Evolutionary conservation across 2,113 vertebrate species (phyloP).

Genomic region (Triplophysa tibetana): DNA sequence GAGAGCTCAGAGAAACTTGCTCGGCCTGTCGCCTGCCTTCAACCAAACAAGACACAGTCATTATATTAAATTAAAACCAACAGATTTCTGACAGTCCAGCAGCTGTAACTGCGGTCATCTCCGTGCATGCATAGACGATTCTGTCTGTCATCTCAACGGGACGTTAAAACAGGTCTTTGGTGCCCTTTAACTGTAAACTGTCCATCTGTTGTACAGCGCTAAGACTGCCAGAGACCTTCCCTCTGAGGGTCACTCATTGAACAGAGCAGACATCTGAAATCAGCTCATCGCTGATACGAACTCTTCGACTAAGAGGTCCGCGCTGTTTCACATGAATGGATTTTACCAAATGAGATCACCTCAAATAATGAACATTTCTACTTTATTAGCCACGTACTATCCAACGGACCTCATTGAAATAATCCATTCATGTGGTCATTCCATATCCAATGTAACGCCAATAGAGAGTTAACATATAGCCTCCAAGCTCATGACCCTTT

Average conservation of each 20-base stretch:
- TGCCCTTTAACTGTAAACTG: slow-evolving; percentile 54
- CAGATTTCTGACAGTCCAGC: slow-evolving; percentile 28
- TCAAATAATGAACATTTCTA: slow-evolving; percentile 16
- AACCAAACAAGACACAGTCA: neutral
- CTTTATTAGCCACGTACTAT: slow-evolving; percentile 15
- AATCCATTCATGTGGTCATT: slow-evolving; percentile 31
- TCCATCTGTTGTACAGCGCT: slow-evolving; percentile 52
- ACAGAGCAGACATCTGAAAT: slow-evolving; percentile 44
- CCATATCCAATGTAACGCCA: slow-evolving; percentile 33
- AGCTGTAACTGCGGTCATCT: slow-evolving; percentile 34
- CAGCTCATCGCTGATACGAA: slow-evolving; percentile 38
- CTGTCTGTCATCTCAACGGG: slow-evolving; percentile 33
- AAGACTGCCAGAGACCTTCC: slow-evolving; percentile 38
- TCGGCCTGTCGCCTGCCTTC: neutral
- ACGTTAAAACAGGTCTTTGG: slow-evolving; percentile 48
- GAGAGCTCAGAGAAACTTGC: slow-evolving; percentile 23
- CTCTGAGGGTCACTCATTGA: slow-evolving; percentile 39
- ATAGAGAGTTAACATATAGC: slow-evolving; percentile 38
- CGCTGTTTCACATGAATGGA: slow-evolving; percentile 10
- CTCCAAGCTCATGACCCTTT: slow-evolving; percentile 11
- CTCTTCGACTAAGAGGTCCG: neutral
- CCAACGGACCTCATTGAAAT: slow-evolving; percentile 1
- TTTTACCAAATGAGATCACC: slow-evolving; percentile 21
- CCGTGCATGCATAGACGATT: slow-evolving; percentile 18
- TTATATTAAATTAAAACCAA: slow-evolving; percentile 26